Base-by-base conservation (phyloP, 2,113 vertebrate species). In the Gila orcuttii region DNA sequence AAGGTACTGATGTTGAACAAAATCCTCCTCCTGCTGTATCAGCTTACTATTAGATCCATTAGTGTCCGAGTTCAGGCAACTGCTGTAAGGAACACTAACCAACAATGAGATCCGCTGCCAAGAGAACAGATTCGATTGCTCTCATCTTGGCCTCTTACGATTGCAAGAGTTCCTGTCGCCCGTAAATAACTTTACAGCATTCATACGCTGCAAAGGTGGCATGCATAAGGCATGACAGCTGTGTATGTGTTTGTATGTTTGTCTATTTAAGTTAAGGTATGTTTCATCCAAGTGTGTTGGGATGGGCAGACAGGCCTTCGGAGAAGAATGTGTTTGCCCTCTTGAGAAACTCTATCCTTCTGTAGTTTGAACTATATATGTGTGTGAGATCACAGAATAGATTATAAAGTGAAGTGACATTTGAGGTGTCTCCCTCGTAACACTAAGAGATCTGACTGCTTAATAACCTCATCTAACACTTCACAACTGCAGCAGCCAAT, bases 271-370 rank as follows among this genome's bases (percentile, higher is more conserved):
- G 85, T 77, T 59, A 77, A 79, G 75, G 28, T 64, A 86, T 74
- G 85, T 82, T 82, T 74, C 42, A n/a, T 59, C 60, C 52, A 50
- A 81, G 66, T 82, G 31, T 64, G 55, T 52, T 64, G 78, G 85
- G 79, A 25, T 60, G 85, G 68, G 78, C 52, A n/a, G 42, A 82
- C 55, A 85, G 64, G 64, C 74, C 60, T 71, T 59, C 36, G 9
- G 42, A 79, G 31, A 71, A 86, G 69, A 82, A 86, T 86, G 69
- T 82, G 31, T 86, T 82, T 33, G 42, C 76, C 25, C 55, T 57
- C 66, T 74, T 47, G 39, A 86, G 69, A 82, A 86, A 82, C 85
- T 52, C 85, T 75, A 82, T 66, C 85, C 85, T 81, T 86, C 79
- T 81, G 66, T 71, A 81, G 60, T 66, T 66, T 31, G 15, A 42